Conservation (phyloP, 2,888 invertebrate genomes). For the Epinotia ramella region DNA sequence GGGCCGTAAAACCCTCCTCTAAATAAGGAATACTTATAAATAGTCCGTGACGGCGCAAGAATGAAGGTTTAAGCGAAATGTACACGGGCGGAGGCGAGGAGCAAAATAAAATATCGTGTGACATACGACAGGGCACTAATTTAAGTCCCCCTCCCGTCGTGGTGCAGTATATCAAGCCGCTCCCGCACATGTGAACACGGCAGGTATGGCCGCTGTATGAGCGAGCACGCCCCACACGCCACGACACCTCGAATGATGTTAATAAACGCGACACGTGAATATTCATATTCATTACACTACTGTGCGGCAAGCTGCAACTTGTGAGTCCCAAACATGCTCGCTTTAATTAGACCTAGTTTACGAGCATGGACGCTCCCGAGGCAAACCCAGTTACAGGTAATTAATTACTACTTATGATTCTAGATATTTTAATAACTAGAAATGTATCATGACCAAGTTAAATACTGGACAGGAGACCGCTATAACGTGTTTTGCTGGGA, state of each 20-base stretch:
- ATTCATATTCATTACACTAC: conserved; percentile 69
- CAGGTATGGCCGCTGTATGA: conserved; percentile 55
- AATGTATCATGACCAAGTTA: conserved; percentile 28
- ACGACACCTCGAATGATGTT: conserved; percentile 68
- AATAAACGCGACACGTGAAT: conserved; percentile 70
- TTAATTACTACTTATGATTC: conserved; percentile 25
- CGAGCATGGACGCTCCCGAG: conserved; percentile 6
- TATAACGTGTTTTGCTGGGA: conserved; percentile 26
- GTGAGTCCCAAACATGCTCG: conserved; percentile 32
- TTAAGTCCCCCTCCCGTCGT: conserved; percentile 73
- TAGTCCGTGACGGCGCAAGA: conserved; percentile 73
- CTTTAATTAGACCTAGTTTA: conserved; percentile 32
- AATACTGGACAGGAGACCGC: conserved; percentile 9
- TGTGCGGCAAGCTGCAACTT: conserved; percentile 47
- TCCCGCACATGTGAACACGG: conserved; percentile 75
- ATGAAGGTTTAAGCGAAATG: conserved; percentile 73
- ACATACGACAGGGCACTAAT: conserved; percentile 80
- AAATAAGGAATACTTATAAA: conserved; percentile 78
- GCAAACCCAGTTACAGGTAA: conserved; percentile 29
- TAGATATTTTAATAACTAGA: conserved; percentile 26
- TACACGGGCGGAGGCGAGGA: conserved; percentile 60
- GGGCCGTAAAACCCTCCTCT: conserved; percentile 61
- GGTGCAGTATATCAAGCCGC: conserved; percentile 79
- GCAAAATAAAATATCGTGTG: conserved; percentile 77
- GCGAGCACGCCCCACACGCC: conserved; percentile 71